Percentiles rank a stretch among this genome's conserved stretches.
phyloP scores from a whole-genome alignment of 2,797 vertebrate genomes.

The Mormyrops boulengeri region DNA sequence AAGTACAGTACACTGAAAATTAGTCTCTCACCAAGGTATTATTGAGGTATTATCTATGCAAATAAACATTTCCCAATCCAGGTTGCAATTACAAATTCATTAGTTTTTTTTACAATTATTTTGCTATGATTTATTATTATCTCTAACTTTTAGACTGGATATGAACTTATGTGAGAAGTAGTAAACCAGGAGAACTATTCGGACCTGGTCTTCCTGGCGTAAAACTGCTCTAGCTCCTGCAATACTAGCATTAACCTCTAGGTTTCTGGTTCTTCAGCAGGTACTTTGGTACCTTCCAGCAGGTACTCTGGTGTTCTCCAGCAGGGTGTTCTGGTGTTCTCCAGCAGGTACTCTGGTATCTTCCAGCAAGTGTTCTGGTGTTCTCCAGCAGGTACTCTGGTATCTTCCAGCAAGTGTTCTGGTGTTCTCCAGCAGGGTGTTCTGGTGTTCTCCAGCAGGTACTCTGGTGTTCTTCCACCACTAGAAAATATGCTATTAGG shows the following conservation, averaged over 20 bases:
- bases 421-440: too few species aligned
- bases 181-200: background rate
- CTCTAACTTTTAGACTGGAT: background rate
- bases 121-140: background rate
- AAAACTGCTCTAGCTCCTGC: background rate
- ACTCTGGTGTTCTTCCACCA: background rate
- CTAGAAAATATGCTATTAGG: background rate
- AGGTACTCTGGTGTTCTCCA: background rate
- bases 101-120: background rate
- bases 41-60: background rate
- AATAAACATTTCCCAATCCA: background rate
- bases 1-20: background rate
- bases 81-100: background rate
- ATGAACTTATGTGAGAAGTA: background rate
- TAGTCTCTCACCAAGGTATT: background rate
- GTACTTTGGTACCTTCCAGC: background rate
- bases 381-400: background rate
- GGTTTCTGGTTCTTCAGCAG: background rate
- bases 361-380: background rate
- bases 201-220: background rate
- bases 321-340: too few species aligned
- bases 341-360: background rate
- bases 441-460: too few species aligned
- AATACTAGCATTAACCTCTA: background rate
- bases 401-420: background rate